Evolutionary conservation across 2,797 vertebrate species (phyloP).

Genomic region (Micrastur ruficollis): DNA sequence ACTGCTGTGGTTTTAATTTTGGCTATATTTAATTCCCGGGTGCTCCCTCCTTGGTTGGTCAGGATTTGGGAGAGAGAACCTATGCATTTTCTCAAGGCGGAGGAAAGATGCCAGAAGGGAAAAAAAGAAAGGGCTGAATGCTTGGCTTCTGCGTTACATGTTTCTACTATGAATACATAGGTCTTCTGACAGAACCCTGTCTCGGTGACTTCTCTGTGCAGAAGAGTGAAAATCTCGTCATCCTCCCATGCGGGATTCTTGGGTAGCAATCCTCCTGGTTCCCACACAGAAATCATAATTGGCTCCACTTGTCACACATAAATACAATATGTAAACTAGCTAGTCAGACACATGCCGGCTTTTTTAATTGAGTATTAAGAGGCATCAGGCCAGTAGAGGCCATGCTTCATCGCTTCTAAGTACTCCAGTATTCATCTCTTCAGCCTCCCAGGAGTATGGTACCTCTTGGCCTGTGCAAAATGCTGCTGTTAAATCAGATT

Average conservation of each 20-base stretch:
- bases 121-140: neutral
- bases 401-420: neutral
- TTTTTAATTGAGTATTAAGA: neutral
- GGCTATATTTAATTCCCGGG: neutral
- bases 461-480: neutral
- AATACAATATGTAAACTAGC: neutral
- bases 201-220: neutral
- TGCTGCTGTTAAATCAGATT: neutral
- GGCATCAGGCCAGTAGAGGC: neutral
- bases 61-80: neutral
- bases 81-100: neutral
- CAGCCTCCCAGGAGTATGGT: neutral
- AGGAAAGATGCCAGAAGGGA: neutral
- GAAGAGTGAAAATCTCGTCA: neutral
- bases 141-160: neutral
- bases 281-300: neutral
- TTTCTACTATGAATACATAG: neutral
- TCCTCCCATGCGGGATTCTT: rapidly evolving
- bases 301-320: neutral
- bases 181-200: neutral
- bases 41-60: neutral
- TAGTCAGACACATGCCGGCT: neutral
- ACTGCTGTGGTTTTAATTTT: neutral
- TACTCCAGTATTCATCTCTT: neutral
- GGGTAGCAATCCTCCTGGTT: neutral